These are phyloP conservation scores for Plestiodon gilberti DNA, from an alignment of 2,113 vertebrate species.

Conservation along the genomic window DNA sequence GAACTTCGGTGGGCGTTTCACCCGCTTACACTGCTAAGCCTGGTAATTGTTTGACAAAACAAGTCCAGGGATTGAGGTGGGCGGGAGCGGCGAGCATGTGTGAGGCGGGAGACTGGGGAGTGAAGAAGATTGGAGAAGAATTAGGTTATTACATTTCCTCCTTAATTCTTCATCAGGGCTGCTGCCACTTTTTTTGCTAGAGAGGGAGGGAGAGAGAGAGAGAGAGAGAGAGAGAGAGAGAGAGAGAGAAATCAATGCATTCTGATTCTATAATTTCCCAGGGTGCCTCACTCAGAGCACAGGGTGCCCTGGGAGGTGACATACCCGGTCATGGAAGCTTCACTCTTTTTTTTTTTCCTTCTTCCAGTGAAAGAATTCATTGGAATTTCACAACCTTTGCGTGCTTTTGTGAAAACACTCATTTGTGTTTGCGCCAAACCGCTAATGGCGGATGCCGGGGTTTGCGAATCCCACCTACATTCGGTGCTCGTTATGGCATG, in stretches of 20 bases:
- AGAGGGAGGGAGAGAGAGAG: not conserved
- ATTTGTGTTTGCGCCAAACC: slow-evolving; percentile 94
- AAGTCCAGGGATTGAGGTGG: slow-evolving; percentile 8
- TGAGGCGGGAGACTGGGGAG: slow-evolving; percentile 45
- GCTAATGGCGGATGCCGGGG: slow-evolving; percentile 94
- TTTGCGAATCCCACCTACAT: slow-evolving; percentile 88
- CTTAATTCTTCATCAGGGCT: slow-evolving; percentile 80
- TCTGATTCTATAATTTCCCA: slow-evolving; percentile 96
- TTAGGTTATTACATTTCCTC: slow-evolving; percentile 76
- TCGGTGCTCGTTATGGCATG: slow-evolving; percentile 84
- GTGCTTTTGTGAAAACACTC: slow-evolving; percentile 86
- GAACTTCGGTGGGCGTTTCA: not conserved
- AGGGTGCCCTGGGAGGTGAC: slow-evolving; percentile 86
- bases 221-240: not conserved
- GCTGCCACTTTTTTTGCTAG: slow-evolving; percentile 70
- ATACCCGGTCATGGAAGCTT: slow-evolving; percentile 84
- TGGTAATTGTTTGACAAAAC: slow-evolving; percentile 19
- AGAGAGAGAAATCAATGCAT: slow-evolving; percentile 88
- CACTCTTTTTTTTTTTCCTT: slow-evolving; percentile 70
- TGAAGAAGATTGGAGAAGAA: slow-evolving; percentile 68
- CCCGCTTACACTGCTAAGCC: not conserved
- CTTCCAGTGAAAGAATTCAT: slow-evolving; percentile 76
- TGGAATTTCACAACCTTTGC: slow-evolving; percentile 88
- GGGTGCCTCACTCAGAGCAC: slow-evolving; percentile 81
- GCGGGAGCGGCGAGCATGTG: not conserved